A percentile compares a stretch with the other conserved stretches of the same genome.
These are phyloP conservation scores for Cassiopea xamachana DNA, from an alignment of 30 jellyfish, hydroid and myxozoan species.

Conservation along the genomic window DNA sequence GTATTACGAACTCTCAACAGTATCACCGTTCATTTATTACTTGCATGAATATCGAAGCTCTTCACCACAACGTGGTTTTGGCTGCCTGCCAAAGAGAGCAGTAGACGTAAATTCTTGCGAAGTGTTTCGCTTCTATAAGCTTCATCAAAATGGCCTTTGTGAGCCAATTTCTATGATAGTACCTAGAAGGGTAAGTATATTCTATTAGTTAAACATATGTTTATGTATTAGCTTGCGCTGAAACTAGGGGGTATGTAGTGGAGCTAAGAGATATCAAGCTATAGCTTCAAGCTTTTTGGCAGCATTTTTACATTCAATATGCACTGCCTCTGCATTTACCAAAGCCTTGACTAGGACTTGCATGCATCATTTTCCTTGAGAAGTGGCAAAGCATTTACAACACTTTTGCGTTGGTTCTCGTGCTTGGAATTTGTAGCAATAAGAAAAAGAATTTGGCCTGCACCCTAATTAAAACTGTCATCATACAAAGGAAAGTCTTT, in stretches of 20 bases:
- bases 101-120: slow-evolving; percentile 78
- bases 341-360: too few relatives aligned
- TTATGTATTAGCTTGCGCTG: background rate
- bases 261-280: background rate
- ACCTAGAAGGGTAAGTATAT: slow-evolving; percentile 80
- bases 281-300: too few relatives aligned
- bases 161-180: slow-evolving; percentile 96
- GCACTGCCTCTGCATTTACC: too few relatives aligned
- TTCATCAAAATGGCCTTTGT: slow-evolving; percentile 69
- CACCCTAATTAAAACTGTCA: too few relatives aligned
- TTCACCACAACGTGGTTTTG: slow-evolving; percentile 87
- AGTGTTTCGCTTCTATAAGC: slow-evolving; percentile 80
- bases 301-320: too few relatives aligned
- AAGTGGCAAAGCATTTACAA: too few relatives aligned
- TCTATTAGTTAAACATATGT: background rate
- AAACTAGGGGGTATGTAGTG: background rate
- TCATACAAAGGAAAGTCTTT: too few relatives aligned
- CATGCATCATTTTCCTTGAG: too few relatives aligned
- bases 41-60: slow-evolving; percentile 80
- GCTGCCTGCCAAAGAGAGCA: slow-evolving; percentile 85
- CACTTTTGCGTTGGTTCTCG: too few relatives aligned
- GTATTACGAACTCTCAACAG: slow-evolving; percentile 75
- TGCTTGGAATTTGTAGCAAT: too few relatives aligned
- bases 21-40: slow-evolving; percentile 66
- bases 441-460: too few relatives aligned